Percentiles rank a stretch among this genome's conserved stretches.
phyloP scores from a whole-genome alignment of 2,797 vertebrate genomes.

The Bufotes viridis region DNA sequence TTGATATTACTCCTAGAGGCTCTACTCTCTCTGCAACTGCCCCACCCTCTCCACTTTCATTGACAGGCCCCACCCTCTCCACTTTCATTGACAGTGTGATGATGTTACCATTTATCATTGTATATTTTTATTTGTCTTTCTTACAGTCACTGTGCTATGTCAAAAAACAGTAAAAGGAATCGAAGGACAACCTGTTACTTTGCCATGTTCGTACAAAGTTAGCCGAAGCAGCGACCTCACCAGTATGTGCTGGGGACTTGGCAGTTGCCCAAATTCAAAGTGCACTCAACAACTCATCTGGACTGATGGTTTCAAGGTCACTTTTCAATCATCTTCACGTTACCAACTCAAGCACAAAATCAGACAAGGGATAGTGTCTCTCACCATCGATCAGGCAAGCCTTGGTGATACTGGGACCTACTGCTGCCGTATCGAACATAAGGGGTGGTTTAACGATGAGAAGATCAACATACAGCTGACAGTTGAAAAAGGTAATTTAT shows the following conservation, averaged over 20 bases:
- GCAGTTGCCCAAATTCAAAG: constrained; percentile 14
- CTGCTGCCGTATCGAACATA: constrained; percentile 53
- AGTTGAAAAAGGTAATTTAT: constrained; percentile 33
- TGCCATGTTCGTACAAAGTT: constrained; percentile 48
- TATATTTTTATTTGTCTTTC: background rate
- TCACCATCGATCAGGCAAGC: constrained; percentile 13
- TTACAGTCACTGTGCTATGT: constrained; percentile 22
- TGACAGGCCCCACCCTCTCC: too few species aligned
- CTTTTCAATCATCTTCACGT: background rate
- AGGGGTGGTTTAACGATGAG: constrained; percentile 50
- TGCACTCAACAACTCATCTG: constrained; percentile 35
- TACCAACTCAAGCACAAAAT: constrained; percentile 27
- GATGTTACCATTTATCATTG: background rate
- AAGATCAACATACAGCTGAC: constrained; percentile 35
- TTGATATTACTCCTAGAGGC: too few species aligned
- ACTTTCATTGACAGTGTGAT: too few species aligned
- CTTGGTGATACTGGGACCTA: constrained; percentile 41
- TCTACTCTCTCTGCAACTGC: too few species aligned
- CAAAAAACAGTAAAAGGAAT: constrained; percentile 17
- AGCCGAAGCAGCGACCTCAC: constrained; percentile 11
- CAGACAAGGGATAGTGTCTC: constrained; percentile 20
- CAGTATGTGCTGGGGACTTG: constrained; percentile 56
- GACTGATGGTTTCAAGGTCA: constrained; percentile 54
- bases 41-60: too few species aligned
- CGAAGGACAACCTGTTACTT: constrained; percentile 29